phyloP scores from a whole-genome alignment of 1,140 invertebrate genomes.

The Leguminivora glycinivorella region DNA sequence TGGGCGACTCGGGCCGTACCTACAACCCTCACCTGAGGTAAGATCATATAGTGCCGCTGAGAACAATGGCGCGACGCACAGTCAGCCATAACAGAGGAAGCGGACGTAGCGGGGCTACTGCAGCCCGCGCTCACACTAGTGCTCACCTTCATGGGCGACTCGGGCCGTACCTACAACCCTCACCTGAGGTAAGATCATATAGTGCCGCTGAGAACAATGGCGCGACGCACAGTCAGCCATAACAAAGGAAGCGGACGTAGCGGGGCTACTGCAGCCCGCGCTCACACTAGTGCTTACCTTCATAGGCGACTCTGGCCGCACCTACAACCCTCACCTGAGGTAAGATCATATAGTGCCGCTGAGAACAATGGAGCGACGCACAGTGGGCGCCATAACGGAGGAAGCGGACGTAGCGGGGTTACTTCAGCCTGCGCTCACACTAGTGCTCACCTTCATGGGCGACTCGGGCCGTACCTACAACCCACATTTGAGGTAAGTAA shows the following conservation, averaged over 20 bases:
- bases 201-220: slow-evolving; percentile 87
- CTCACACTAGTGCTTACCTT: slow-evolving; percentile 86
- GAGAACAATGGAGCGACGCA: slow-evolving; percentile 87
- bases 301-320: slow-evolving; percentile 88
- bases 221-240: slow-evolving; percentile 83
- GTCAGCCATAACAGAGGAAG: slow-evolving; percentile 81
- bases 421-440: slow-evolving; percentile 87
- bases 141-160: slow-evolving; percentile 87
- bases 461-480: slow-evolving; percentile 90
- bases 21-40: slow-evolving; percentile 93
- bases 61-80: slow-evolving; percentile 86
- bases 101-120: slow-evolving; percentile 81
- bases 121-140: slow-evolving; percentile 88
- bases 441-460: slow-evolving; percentile 86
- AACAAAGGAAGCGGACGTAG: slow-evolving; percentile 81
- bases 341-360: slow-evolving; percentile 87
- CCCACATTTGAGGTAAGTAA: slow-evolving; percentile 85
- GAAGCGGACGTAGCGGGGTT: slow-evolving; percentile 82
- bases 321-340: slow-evolving; percentile 95
- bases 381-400: slow-evolving; percentile 79
- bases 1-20: slow-evolving; percentile 88
- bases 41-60: slow-evolving; percentile 88
- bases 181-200: slow-evolving; percentile 90
- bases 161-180: slow-evolving; percentile 91
- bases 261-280: slow-evolving; percentile 83